Evolutionary conservation across 1,140 invertebrate genomes (phyloP).

Genomic region (Heliconius hewitsoni): DNA sequence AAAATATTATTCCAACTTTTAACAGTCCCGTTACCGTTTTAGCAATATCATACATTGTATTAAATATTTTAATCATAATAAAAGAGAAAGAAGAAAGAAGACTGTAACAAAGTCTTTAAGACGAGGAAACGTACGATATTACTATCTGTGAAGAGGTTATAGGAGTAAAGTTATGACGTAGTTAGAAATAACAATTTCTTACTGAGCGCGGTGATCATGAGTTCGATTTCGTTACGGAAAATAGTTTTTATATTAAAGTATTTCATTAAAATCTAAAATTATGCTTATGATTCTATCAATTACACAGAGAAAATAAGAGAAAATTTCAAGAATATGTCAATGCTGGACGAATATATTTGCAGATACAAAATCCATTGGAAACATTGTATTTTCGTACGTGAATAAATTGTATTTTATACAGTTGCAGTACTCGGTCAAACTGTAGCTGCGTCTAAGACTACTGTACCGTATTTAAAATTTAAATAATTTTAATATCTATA

Average conservation of each 20-base stretch:
- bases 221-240: neutral
- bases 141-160: neutral
- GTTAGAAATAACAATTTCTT: neutral
- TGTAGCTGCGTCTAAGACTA: neutral
- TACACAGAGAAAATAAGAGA: no score
- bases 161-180: neutral
- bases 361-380: no score
- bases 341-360: no score
- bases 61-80: slow-evolving; percentile 10
- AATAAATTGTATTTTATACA: no score
- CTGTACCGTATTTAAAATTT: neutral
- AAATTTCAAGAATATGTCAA: no score
- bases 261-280: no score
- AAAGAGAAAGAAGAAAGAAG: neutral
- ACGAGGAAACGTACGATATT: neutral
- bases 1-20: no score
- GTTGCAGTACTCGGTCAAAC: no score
- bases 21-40: neutral
- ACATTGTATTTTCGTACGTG: no score
- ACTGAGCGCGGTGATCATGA: neutral
- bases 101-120: neutral
- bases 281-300: no score
- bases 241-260: no score
- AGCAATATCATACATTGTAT: neutral
- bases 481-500: neutral